Percentiles rank a stretch among this genome's conserved stretches.
Evolutionary conservation across 2,113 vertebrate species (phyloP).

Genomic region (Lasiurus cinereus): DNA sequence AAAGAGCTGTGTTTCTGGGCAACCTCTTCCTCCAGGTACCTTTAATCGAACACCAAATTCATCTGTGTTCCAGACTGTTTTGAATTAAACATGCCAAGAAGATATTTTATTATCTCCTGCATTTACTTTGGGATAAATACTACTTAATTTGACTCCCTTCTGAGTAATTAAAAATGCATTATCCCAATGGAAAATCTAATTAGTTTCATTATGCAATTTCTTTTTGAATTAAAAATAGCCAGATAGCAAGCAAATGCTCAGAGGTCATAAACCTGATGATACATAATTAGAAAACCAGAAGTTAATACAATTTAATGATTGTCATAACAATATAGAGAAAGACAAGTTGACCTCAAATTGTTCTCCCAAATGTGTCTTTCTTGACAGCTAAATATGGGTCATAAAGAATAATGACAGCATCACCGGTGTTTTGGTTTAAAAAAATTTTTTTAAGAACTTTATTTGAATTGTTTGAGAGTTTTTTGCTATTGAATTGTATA

Average conservation of each 20-base stretch:
- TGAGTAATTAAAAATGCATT: slow-evolving; percentile 79
- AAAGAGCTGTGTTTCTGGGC: slow-evolving; percentile 43
- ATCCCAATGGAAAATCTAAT: slow-evolving; percentile 76
- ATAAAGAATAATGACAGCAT: background rate
- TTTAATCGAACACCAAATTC: slow-evolving; percentile 50
- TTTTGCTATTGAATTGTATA: background rate
- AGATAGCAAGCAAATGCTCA: slow-evolving; percentile 67
- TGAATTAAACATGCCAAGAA: slow-evolving; percentile 72
- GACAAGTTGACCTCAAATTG: slow-evolving; percentile 21
- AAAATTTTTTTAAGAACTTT: background rate
- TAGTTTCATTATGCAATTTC: slow-evolving; percentile 71
- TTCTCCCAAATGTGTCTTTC: slow-evolving; percentile 38
- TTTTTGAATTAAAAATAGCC: slow-evolving; percentile 71
- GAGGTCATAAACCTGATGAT: slow-evolving; percentile 52
- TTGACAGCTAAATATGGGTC: slow-evolving; percentile 26
- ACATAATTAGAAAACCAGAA: slow-evolving; percentile 66
- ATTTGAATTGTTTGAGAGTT: background rate
- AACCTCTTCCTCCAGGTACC: background rate
- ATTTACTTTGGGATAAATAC: slow-evolving; percentile 73
- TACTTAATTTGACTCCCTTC: slow-evolving; percentile 72
- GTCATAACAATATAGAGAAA: slow-evolving; percentile 29
- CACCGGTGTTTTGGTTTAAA: background rate
- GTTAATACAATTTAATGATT: slow-evolving; percentile 44
- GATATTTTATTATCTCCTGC: slow-evolving; percentile 73
- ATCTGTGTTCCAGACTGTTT: slow-evolving; percentile 47